Evolutionary conservation across 2,888 invertebrate species (phyloP).

Genomic region (Drosophila neotestacea): DNA sequence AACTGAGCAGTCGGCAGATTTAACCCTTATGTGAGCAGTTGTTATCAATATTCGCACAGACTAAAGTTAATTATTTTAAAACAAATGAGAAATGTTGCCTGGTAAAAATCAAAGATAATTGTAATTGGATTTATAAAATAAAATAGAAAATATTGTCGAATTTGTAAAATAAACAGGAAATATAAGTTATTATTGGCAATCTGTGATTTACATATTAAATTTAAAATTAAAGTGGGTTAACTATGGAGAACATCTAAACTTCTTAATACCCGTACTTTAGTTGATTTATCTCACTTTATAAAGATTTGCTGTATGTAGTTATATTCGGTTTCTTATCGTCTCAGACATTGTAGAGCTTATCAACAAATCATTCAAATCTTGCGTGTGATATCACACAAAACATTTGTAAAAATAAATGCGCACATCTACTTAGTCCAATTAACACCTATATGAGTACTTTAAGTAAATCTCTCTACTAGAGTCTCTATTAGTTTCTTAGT

Average conservation of each 20-base stretch:
- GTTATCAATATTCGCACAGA: background rate
- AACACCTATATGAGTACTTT: background rate
- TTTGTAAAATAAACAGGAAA: too few relatives aligned
- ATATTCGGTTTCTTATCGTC: background rate
- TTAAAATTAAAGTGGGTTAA: background rate
- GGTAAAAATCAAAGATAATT: too few relatives aligned
- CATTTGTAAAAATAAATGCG: background rate
- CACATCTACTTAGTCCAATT: background rate
- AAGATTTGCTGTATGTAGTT: background rate
- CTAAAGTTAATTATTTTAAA: background rate
- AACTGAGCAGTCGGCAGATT: constrained; percentile 5
- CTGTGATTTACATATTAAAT: background rate
- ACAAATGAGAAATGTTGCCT: background rate
- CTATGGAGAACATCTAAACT: background rate
- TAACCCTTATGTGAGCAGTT: background rate
- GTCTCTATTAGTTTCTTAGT: background rate
- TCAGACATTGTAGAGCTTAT: constrained; percentile 16
- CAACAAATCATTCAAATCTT: background rate
- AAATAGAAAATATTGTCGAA: background rate
- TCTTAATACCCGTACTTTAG: background rate
- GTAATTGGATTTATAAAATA: background rate
- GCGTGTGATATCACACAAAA: background rate
- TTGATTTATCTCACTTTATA: background rate
- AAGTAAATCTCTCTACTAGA: background rate
- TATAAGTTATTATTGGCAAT: too few relatives aligned